Evolutionary conservation across 2,113 vertebrate species (phyloP).

Genomic region (Chloebia gouldiae): DNA sequence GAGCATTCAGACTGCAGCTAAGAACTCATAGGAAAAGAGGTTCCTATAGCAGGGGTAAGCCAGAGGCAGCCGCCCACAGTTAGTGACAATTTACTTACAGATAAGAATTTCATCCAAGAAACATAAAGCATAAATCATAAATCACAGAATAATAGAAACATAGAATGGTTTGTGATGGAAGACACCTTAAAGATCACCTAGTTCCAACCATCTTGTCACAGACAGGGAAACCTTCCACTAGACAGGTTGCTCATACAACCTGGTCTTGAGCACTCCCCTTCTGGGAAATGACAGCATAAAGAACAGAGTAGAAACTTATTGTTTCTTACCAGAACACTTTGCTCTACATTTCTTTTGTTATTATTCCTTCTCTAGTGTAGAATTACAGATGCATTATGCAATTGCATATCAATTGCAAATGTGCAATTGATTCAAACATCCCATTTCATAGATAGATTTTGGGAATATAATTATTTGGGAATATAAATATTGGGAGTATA

Average conservation of each 20-base stretch:
- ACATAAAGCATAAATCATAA: not conserved
- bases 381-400: not conserved
- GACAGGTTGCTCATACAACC: not conserved
- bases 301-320: not conserved
- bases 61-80: not conserved
- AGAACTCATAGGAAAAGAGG: not conserved
- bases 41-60: not conserved
- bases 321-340: not conserved
- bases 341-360: not conserved
- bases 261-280: not conserved
- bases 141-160: not conserved
- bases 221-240: not conserved
- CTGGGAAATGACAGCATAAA: not conserved
- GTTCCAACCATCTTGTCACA: not conserved
- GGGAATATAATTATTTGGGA: no score
- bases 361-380: not conserved
- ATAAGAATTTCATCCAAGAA: not conserved
- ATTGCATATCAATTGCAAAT: not conserved
- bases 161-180: not conserved
- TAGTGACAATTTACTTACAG: not conserved
- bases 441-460: not conserved
- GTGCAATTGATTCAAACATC: not conserved
- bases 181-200: not conserved
- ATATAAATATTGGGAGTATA: not conserved
- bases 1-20: not conserved